A percentile compares a stretch with the other conserved stretches of the same genome.
Conservation (phyloP, 2,888 invertebrate species). For the Agelastica alni region DNA sequence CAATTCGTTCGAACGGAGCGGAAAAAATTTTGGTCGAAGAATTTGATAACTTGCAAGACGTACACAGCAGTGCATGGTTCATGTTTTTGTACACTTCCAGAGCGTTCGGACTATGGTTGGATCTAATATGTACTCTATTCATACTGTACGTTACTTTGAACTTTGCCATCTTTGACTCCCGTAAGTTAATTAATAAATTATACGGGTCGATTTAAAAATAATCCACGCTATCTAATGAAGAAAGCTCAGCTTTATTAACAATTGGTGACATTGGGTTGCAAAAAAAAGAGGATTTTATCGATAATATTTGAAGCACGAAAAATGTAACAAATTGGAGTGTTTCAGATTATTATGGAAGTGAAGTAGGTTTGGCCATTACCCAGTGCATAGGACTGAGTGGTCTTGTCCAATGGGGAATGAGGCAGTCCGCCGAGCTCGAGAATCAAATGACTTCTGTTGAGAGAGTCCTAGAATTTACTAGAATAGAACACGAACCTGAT, state of each 20-base stretch:
- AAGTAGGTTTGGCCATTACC: conserved; percentile 61
- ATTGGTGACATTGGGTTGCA: no score
- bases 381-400: conserved; percentile 60
- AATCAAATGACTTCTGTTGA: conserved; percentile 70
- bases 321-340: conserved; percentile 15
- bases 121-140: conserved; percentile 70
- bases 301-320: no score
- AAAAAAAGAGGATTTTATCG: no score
- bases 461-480: conserved; percentile 66
- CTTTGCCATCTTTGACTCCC: conserved; percentile 61
- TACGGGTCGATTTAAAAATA: no score
- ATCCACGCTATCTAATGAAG: no score
- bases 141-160: conserved; percentile 68
- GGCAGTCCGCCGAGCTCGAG: conserved; percentile 70
- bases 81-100: conserved; percentile 66
- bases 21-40: conserved; percentile 63
- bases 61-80: conserved; percentile 74
- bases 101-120: conserved; percentile 76
- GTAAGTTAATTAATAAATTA: no score
- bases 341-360: conserved; percentile 51
- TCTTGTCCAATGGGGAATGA: conserved; percentile 67
- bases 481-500: conserved; percentile 58
- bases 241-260: no score
- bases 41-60: conserved; percentile 63
- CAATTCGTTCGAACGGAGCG: conserved; percentile 70